A percentile compares a stretch with the other conserved stretches of the same genome.
Conservation (phyloP, 2,797 vertebrate genomes). For the Fistularia commersonii region DNA sequence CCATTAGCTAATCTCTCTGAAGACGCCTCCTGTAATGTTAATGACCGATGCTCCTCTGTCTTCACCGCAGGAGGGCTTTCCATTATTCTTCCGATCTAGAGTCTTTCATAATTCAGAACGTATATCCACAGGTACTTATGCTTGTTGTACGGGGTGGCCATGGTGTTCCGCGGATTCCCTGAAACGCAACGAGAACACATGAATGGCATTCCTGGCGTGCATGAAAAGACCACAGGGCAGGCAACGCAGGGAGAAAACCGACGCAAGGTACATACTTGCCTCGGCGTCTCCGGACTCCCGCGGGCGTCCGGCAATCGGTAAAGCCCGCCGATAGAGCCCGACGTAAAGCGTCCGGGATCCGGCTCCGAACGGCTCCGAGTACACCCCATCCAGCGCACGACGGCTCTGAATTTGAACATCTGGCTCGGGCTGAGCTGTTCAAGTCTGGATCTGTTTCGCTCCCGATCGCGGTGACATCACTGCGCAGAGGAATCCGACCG, state of each 20-base stretch:
- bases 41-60: slow-evolving; percentile 50
- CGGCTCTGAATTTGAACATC: slow-evolving; percentile 69
- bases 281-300: not conserved
- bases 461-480: slow-evolving; percentile 73
- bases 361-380: slow-evolving; percentile 17
- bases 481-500: slow-evolving; percentile 68
- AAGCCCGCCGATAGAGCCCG: not conserved
- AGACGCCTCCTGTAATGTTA: slow-evolving; percentile 29
- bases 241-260: not conserved
- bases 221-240: slow-evolving; percentile 6
- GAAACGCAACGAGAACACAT: not conserved
- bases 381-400: slow-evolving; percentile 22
- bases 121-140: slow-evolving; percentile 67
- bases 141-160: slow-evolving; percentile 50
- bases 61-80: slow-evolving; percentile 60
- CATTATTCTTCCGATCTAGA: slow-evolving; percentile 69
- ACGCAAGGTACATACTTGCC: slow-evolving; percentile 13
- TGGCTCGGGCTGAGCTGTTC: slow-evolving; percentile 66
- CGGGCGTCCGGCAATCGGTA: slow-evolving; percentile 3
- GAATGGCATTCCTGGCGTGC: slow-evolving; percentile 16
- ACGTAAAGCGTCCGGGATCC: slow-evolving; percentile 16
- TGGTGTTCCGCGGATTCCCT: slow-evolving; percentile 38
- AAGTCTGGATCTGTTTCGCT: slow-evolving; percentile 80
- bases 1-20: slow-evolving; percentile 29
- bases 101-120: slow-evolving; percentile 62